Base-by-base conservation (phyloP, 2,888 invertebrate species). In the Drosophila mimica region DNA sequence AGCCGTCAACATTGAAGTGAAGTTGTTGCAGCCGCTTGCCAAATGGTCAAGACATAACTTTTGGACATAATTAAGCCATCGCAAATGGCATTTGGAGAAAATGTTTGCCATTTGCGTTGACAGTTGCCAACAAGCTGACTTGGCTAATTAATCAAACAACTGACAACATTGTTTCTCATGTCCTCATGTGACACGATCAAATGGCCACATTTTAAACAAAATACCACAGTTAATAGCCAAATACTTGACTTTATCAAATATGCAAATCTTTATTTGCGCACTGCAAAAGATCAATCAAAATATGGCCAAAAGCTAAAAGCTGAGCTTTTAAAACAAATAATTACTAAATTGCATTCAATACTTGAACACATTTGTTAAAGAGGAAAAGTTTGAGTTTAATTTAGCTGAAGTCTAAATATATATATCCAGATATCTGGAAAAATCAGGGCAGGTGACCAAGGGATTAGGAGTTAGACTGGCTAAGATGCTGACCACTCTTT, bases 31-130 rank as follows among this genome's bases (percentile, higher is more conserved):
- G 68, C 30, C 31, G 54, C 53, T 77, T 79, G 69, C 81, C 52
- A 88, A 82, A 75, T 87, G 84, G 63, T 71, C 58, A 54, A 63
- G 57, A 71, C 88, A 81, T 89, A 78, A 81, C 58, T 88, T 89
- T 85, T 85, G 90, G 85, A 85, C 90, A 85, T 85, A 85, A 85
- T 89, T 88, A 89, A 85, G 90, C 78, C 88, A 85, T 85, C 88
- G 75, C 78, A 72, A 79, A 70, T 76, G 72, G 66, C 83, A 70
- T 76, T 70, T 59, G 72, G 76, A 60, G 64, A 77, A 83, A 89
- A 82, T 75, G 74, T 69, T 70, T 65, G 88, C 90, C 90, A 88
- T 88, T 89, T 89, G 86, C 78, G 90, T 83, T 89, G 90, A 89
- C 90, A 85, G 88, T 78, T 89, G 79, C 83, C 86, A 82, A 68